Evolutionary conservation across 2,113 vertebrate species (phyloP).

Genomic region (Thamnophis sirtalis): DNA sequence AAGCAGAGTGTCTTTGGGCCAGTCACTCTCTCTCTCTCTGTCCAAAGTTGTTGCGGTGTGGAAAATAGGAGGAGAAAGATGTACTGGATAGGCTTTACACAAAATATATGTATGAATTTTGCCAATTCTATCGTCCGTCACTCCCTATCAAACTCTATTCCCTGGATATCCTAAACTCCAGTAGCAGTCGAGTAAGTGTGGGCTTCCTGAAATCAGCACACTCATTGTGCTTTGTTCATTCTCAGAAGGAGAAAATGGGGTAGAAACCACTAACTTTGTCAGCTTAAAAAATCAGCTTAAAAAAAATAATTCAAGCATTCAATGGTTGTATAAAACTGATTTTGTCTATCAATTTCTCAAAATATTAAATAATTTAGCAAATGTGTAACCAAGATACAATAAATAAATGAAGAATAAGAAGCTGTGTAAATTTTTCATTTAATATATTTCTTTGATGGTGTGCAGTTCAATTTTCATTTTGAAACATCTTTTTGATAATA

Average conservation of each 20-base stretch:
- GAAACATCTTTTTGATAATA: constrained; percentile 39
- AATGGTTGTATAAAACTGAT: background rate
- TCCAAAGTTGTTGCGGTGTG: background rate
- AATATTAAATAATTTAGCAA: constrained; percentile 29
- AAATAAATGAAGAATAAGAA: constrained; percentile 42
- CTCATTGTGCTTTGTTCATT: background rate
- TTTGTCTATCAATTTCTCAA: background rate
- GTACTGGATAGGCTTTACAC: background rate
- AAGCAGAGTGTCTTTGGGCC: background rate
- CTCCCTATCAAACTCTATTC: background rate
- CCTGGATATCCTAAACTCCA: background rate
- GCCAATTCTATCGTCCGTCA: background rate
- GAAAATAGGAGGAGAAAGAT: background rate
- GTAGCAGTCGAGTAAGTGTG: too few relatives aligned
- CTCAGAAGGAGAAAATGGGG: background rate
- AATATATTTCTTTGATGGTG: background rate
- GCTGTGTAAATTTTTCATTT: constrained; percentile 50
- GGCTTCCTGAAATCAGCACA: background rate
- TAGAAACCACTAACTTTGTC: constrained; percentile 2
- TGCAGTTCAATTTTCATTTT: constrained; percentile 36
- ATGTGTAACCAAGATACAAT: constrained; percentile 42
- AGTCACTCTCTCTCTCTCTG: background rate
- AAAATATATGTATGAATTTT: background rate
- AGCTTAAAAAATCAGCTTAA: too few relatives aligned
- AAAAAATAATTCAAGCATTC: constrained; percentile 10